phyloP scores from a whole-genome alignment of 2,113 vertebrate species.

The Myotis lucifugus region DNA sequence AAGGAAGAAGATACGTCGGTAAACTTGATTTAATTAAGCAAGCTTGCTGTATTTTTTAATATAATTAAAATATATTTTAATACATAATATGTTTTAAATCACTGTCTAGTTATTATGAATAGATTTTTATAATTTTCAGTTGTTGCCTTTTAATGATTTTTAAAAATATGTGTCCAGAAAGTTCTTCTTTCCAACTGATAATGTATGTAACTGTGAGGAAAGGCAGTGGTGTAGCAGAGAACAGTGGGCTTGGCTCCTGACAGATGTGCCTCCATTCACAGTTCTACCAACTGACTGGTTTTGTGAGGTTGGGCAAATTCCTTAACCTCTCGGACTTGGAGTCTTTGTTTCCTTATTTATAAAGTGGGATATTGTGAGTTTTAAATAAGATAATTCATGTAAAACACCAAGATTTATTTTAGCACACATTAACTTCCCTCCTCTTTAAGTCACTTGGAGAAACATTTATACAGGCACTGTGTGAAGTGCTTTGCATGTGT shows the following conservation, averaged over 20 bases:
- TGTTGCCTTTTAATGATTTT: not conserved
- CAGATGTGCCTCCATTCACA: no score
- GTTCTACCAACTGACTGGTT: not conserved
- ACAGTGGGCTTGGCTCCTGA: not conserved
- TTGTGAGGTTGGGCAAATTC: not conserved
- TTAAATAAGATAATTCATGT: not conserved
- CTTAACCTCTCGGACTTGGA: not conserved
- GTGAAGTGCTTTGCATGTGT: not conserved
- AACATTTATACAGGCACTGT: not conserved
- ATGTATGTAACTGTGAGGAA: not conserved
- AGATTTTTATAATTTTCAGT: not conserved
- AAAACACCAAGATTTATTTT: not conserved
- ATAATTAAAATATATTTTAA: constrained; percentile 28
- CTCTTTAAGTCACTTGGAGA: not conserved
- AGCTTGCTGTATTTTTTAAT: constrained; percentile 44
- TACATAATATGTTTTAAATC: not conserved
- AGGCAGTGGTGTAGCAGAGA: not conserved
- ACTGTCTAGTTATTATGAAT: not conserved
- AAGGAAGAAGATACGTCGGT: not conserved
- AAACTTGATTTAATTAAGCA: not conserved
- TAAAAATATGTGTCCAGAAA: not conserved
- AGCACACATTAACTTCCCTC: not conserved
- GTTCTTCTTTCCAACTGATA: not conserved
- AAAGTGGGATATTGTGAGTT: not conserved
- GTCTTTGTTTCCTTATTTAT: not conserved